Evolutionary conservation across 2,113 vertebrate genomes (phyloP).

Genomic region (Helogale parvula): DNA sequence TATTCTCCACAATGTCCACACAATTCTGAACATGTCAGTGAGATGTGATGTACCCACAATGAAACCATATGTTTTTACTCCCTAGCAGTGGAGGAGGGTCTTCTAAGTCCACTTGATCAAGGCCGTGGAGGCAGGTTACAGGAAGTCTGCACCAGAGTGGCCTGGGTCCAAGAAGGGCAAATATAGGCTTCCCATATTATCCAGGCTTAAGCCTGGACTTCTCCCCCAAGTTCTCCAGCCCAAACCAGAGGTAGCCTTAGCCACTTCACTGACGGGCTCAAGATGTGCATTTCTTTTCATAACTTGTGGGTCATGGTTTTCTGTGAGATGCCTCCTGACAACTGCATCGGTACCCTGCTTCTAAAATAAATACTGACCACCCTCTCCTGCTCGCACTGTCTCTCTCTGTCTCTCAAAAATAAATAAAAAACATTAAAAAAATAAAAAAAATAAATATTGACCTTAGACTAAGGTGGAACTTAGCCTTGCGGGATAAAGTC

Average conservation of each 20-base stretch:
- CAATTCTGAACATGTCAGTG: background rate
- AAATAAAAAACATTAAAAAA: no score
- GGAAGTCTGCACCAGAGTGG: background rate
- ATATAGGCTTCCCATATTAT: background rate
- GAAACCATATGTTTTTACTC: background rate
- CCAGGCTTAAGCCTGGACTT: background rate
- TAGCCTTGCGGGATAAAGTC: background rate
- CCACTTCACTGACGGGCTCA: background rate
- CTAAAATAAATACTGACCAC: conserved; percentile 14
- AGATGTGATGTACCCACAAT: background rate
- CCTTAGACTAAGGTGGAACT: conserved; percentile 9
- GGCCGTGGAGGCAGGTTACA: background rate
- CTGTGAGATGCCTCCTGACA: background rate
- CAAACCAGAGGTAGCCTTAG: background rate
- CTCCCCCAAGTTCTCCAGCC: background rate
- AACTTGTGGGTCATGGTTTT: background rate
- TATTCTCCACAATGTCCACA: no score
- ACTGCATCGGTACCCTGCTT: background rate
- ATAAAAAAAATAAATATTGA: conserved; percentile 6
- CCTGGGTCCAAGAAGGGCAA: background rate
- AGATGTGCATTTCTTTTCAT: background rate
- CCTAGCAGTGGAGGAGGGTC: background rate
- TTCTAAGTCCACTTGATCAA: background rate
- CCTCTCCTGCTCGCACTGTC: no score
- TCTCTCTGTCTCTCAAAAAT: no score